Evolutionary conservation across 2,113 vertebrate species (phyloP).

Genomic region (Poeciliopsis prolifica): DNA sequence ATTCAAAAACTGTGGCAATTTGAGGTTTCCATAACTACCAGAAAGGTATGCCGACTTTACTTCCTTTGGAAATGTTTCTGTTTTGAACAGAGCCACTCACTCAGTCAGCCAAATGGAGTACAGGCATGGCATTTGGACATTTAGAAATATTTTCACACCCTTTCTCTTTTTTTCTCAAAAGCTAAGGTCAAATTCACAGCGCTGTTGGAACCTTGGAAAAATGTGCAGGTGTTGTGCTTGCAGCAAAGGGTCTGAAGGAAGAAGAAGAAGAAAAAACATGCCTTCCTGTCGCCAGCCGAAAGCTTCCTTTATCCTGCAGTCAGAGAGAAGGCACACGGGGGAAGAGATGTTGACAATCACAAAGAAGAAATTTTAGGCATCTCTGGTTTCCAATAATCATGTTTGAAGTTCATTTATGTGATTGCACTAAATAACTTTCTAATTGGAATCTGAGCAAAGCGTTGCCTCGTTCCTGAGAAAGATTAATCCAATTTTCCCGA

Average conservation of each 20-base stretch:
- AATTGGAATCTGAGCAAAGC: constrained; percentile 26
- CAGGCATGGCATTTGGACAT: constrained; percentile 51
- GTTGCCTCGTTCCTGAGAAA: constrained; percentile 39
- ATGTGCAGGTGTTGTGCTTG: constrained; percentile 67
- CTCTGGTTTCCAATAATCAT: constrained; percentile 19
- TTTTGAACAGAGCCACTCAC: background rate
- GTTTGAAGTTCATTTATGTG: background rate
- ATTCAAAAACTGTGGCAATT: background rate
- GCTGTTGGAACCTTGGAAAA: constrained; percentile 26
- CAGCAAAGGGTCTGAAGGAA: constrained; percentile 44
- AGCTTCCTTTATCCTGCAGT: constrained; percentile 25
- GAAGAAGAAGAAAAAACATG: background rate
- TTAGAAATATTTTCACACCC: constrained; percentile 53
- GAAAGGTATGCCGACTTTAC: background rate
- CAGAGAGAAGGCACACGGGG: constrained; percentile 1
- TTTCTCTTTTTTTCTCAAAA: constrained; percentile 43
- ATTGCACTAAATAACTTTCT: constrained; percentile 10
- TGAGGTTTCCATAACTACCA: background rate
- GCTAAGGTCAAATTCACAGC: constrained; percentile 56
- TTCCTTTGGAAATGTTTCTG: background rate
- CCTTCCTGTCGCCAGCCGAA: background rate
- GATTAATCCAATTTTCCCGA: constrained; percentile 44
- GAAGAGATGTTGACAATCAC: constrained; percentile 6
- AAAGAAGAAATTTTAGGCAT: constrained; percentile 29
- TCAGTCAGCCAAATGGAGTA: background rate